Evolutionary conservation across 1,140 invertebrate species (phyloP).

Genomic region (Pseudomyrmex cubaensis): DNA sequence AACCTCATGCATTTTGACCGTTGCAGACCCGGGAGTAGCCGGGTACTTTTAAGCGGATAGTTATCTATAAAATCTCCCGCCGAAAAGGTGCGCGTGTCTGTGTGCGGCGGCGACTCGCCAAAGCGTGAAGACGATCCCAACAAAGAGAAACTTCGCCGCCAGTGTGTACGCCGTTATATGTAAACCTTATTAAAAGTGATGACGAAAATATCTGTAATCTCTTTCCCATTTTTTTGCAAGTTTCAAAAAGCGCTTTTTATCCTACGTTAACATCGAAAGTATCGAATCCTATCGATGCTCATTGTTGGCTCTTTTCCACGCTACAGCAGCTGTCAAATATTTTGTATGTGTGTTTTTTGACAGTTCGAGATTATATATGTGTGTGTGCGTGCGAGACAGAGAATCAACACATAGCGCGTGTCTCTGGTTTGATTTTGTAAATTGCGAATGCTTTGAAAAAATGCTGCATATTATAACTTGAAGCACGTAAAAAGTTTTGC

Average conservation of each 20-base stretch:
- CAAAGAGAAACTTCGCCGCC: neutral
- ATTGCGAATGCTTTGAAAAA: no score
- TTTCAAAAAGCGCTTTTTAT: neutral
- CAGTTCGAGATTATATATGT: no score
- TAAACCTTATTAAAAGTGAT: neutral
- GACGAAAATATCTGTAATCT: neutral
- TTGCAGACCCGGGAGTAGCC: conserved; percentile 51
- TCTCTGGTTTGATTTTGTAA: no score
- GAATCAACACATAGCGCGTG: no score
- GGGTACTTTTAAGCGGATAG: conserved; percentile 34
- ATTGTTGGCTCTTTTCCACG: no score
- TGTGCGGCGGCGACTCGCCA: conserved; percentile 3
- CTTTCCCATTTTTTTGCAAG: neutral
- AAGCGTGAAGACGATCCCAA: conserved; percentile 57
- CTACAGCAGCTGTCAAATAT: no score
- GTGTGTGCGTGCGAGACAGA: no score
- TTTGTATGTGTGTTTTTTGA: no score
- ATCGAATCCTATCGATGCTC: no score
- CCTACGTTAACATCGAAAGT: no score
- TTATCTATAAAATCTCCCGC: conserved; percentile 73
- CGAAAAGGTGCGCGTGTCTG: conserved; percentile 49
- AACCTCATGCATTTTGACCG: conserved; percentile 72
- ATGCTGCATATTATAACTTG: no score
- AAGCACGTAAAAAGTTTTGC: no score
- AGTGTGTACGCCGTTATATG: neutral